Evolutionary conservation across 2,113 vertebrate genomes (phyloP).

Genomic region (Coryphaenoides rupestris): DNA sequence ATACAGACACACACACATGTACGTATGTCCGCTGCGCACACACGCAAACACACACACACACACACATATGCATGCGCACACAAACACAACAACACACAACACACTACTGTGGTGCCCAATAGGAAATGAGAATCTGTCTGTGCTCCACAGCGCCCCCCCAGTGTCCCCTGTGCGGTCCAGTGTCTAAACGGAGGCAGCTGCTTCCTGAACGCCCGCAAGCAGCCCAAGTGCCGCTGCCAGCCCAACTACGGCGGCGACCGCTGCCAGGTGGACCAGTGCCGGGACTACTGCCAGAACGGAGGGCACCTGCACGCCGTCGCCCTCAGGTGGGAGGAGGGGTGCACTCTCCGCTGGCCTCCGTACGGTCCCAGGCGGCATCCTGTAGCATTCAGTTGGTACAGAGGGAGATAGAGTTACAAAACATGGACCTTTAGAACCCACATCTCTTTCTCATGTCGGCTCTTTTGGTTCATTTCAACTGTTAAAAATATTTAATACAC

Average conservation of each 20-base stretch:
- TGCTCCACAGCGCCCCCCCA: constrained; percentile 74
- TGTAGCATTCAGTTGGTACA: too few species aligned
- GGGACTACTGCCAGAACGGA: constrained; percentile 89
- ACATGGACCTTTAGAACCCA: too few species aligned
- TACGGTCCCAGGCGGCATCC: background rate
- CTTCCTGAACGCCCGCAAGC: constrained; percentile 90
- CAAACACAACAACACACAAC: background rate
- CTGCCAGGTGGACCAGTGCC: constrained; percentile 92
- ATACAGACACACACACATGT: too few species aligned
- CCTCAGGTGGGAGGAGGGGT: constrained; percentile 75
- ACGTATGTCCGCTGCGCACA: too few species aligned
- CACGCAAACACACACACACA: background rate
- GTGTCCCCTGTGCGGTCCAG: constrained; percentile 80
- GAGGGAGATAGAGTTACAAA: too few species aligned
- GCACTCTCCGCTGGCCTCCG: background rate
- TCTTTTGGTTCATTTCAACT: too few species aligned
- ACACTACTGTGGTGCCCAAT: too few species aligned
- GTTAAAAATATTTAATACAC: too few species aligned
- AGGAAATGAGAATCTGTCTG: too few species aligned
- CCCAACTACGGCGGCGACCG: constrained; percentile 88
- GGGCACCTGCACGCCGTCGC: constrained; percentile 91
- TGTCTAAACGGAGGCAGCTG: constrained; percentile 92
- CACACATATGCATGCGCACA: background rate
- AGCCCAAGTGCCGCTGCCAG: constrained; percentile 94
- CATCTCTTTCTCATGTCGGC: too few species aligned